Conservation (phyloP, 2,888 invertebrate species). For the Theretra japonica region DNA sequence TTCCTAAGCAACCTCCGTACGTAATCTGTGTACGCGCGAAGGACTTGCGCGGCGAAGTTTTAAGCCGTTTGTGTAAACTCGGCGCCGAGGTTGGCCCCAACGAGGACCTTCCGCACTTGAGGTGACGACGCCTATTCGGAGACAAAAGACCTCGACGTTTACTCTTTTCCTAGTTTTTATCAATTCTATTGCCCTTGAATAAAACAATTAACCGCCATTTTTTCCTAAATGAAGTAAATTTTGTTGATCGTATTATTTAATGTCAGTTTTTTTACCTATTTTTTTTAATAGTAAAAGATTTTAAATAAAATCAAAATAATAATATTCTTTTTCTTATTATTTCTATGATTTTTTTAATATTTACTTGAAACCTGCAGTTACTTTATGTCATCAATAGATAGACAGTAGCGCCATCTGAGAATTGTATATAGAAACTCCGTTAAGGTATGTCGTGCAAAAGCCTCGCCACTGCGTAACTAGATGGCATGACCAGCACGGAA, state of each 20-base stretch:
- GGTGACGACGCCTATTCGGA: constrained; percentile 67
- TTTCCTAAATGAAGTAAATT: constrained; percentile 38
- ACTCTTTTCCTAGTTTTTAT: constrained; percentile 77
- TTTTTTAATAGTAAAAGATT: background rate
- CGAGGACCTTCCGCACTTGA: constrained; percentile 71
- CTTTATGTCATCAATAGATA: background rate
- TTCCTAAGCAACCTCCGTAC: constrained; percentile 15
- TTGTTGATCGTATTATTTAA: background rate
- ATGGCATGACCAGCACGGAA: constrained; percentile 27
- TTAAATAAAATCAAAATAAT: background rate
- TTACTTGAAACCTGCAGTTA: background rate
- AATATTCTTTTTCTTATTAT: background rate
- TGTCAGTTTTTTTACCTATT: background rate
- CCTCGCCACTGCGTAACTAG: constrained; percentile 25
- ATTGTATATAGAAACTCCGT: constrained; percentile 13
- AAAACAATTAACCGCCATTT: constrained; percentile 51
- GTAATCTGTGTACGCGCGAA: constrained; percentile 30
- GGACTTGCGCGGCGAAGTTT: constrained; percentile 36
- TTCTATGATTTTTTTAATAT: background rate
- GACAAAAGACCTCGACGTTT: constrained; percentile 69
- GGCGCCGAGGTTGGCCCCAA: constrained; percentile 52
- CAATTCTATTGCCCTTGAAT: constrained; percentile 72
- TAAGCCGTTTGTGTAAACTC: constrained; percentile 50
- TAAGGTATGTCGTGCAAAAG: constrained; percentile 11
- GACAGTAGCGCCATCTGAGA: constrained; percentile 24